Evolutionary conservation across 2,113 vertebrate genomes (phyloP).

Genomic region (Dolichallabes microphthalmus): DNA sequence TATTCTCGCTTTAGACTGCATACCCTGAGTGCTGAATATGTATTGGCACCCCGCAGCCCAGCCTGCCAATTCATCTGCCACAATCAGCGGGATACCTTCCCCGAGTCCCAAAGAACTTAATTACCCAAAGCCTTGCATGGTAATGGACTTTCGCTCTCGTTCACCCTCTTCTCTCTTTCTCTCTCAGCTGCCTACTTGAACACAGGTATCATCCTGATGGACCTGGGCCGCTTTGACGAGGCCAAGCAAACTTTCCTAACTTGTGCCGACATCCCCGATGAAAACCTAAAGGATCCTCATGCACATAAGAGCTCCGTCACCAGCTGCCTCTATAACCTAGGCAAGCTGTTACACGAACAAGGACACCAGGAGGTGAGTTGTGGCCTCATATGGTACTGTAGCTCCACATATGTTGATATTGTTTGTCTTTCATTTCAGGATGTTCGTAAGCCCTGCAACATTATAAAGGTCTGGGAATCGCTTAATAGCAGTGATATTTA

Average conservation of each 20-base stretch:
- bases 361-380: constrained; percentile 89
- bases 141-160: constrained; percentile 46
- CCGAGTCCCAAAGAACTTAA: constrained; percentile 56
- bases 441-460: neutral
- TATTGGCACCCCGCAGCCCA: constrained; percentile 33
- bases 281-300: constrained; percentile 97
- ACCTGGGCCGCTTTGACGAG: constrained; percentile 90
- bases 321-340: constrained; percentile 97
- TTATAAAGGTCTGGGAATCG: neutral
- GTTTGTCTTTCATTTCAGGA: neutral
- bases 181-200: constrained; percentile 95
- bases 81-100: constrained; percentile 37
- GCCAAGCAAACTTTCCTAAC: constrained; percentile 90
- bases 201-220: constrained; percentile 97
- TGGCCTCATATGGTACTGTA: neutral
- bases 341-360: constrained; percentile 96
- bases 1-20: neutral
- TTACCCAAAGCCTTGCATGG: constrained; percentile 56
- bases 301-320: constrained; percentile 97
- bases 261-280: constrained; percentile 96
- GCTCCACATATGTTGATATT: neutral
- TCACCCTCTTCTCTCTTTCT: neutral
- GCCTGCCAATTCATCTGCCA: constrained; percentile 52
- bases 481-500: neutral
- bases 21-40: constrained; percentile 43